These are phyloP conservation scores for Cyanistes caeruleus DNA, from an alignment of 2,113 vertebrate genomes.

Conservation along the genomic window DNA sequence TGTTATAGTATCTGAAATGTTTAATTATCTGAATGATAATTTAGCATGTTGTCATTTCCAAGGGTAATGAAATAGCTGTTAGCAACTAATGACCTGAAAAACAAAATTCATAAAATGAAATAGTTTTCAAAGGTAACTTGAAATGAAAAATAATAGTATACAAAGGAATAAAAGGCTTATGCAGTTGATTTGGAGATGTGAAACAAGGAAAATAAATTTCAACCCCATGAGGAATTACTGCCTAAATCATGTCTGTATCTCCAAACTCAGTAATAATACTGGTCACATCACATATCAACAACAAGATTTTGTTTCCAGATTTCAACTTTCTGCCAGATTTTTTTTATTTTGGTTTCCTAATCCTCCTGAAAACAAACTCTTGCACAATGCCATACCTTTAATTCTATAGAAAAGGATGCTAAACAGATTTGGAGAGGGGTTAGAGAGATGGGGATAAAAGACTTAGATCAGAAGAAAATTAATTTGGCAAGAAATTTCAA, in stretches of 20 bases:
- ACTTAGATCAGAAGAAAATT: not conserved
- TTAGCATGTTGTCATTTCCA: constrained; percentile 46
- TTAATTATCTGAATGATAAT: constrained; percentile 51
- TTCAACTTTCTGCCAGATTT: not conserved
- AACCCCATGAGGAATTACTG: not conserved
- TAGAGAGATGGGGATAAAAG: not conserved
- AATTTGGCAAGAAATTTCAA: not conserved
- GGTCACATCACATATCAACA: not conserved
- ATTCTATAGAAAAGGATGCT: not conserved
- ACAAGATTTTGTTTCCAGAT: not conserved
- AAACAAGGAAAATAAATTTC: not conserved
- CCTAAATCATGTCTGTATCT: not conserved
- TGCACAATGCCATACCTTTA: not conserved
- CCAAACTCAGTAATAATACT: not conserved
- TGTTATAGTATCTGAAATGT: not conserved
- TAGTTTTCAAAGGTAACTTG: not conserved
- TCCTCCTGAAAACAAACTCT: not conserved
- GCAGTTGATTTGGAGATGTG: not conserved
- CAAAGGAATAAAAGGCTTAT: not conserved
- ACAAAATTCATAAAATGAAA: constrained; percentile 26
- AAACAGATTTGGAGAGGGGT: not conserved
- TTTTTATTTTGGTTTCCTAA: not conserved
- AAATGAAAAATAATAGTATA: not conserved
- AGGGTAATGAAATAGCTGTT: constrained; percentile 42
- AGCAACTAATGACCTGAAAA: constrained; percentile 51